Evolutionary conservation across 2,888 invertebrate genomes (phyloP).

Genomic region (Tolmerus cingulatus): DNA sequence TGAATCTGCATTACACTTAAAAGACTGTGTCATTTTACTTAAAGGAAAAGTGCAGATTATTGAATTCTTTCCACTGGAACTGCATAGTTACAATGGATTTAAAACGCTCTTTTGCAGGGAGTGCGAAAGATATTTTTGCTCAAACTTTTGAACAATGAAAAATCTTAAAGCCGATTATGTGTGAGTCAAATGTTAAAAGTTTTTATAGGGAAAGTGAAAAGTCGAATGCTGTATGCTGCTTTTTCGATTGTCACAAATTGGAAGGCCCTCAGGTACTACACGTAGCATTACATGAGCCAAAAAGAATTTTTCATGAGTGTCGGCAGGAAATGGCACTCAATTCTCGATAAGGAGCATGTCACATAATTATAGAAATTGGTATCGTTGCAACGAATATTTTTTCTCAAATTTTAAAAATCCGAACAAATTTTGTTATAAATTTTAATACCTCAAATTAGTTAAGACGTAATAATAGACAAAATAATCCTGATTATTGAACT

Average conservation of each 20-base stretch:
- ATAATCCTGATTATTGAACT: no score
- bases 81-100: not conserved
- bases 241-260: not conserved
- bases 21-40: not conserved
- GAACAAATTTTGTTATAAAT: not conserved
- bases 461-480: not conserved
- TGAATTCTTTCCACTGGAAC: not conserved
- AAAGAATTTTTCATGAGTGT: not conserved
- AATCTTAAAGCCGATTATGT: not conserved
- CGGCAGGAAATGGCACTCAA: not conserved
- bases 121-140: not conserved
- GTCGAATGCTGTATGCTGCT: not conserved
- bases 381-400: not conserved
- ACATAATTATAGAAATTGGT: not conserved
- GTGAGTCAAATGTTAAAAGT: not conserved
- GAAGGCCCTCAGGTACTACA: not conserved
- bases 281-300: not conserved
- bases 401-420: not conserved
- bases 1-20: not conserved
- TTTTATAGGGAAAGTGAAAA: not conserved
- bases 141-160: not conserved
- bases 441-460: not conserved
- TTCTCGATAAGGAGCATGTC: not conserved
- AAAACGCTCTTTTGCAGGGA: not conserved
- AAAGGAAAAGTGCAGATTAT: not conserved